phyloP scores from a whole-genome alignment of 2,888 invertebrate genomes.

The Syrista parreyssii region DNA sequence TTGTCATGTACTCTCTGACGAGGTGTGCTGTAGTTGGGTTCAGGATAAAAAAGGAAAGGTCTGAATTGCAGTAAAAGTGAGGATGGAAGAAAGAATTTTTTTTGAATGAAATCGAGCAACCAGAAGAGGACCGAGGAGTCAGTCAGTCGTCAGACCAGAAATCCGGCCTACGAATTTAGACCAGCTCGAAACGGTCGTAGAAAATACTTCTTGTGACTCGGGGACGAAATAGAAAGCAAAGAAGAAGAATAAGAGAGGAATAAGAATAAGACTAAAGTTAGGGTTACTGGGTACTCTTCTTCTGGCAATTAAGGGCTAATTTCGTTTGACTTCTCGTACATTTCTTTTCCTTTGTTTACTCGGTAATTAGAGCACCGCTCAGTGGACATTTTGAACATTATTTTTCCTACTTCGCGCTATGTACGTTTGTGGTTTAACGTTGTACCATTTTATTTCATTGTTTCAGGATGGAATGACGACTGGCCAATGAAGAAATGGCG shows the following conservation, averaged over 20 bases:
- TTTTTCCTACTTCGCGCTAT: not conserved
- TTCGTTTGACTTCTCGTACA: not conserved
- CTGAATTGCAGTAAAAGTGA: no score
- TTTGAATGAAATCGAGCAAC: slow-evolving; percentile 5
- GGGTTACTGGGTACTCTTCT: not conserved
- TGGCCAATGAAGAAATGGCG: slow-evolving; percentile 46
- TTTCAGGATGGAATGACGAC: slow-evolving; percentile 26
- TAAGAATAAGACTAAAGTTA: not conserved
- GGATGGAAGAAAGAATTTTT: not conserved
- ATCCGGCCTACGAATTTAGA: slow-evolving; percentile 59
- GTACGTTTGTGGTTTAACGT: not conserved
- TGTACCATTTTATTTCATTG: slow-evolving; percentile 5
- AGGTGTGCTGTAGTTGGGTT: no score
- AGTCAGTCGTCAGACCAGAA: slow-evolving; percentile 55
- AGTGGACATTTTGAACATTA: not conserved
- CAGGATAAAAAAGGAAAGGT: no score
- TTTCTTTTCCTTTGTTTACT: not conserved
- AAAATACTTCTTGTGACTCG: slow-evolving; percentile 24
- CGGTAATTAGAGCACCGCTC: not conserved
- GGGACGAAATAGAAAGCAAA: no score
- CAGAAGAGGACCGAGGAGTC: not conserved
- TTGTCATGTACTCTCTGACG: no score
- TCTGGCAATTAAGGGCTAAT: not conserved
- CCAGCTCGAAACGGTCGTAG: slow-evolving; percentile 27
- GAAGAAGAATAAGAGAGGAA: not conserved